Evolutionary conservation across 2,888 invertebrate genomes (phyloP).

Genomic region (Polymixis lichenea): DNA sequence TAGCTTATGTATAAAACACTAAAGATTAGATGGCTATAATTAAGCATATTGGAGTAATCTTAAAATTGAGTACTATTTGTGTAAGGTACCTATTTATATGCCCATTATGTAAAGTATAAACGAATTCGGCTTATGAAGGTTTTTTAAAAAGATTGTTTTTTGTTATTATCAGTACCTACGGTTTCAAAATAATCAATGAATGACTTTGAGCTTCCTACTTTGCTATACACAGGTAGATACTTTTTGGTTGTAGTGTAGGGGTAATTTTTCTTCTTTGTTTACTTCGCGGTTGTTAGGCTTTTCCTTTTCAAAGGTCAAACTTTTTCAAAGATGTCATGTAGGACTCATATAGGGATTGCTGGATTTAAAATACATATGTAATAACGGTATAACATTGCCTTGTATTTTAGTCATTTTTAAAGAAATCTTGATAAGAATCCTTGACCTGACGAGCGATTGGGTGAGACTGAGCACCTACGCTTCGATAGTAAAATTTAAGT

Average conservation of each 20-base stretch:
- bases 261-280: slow-evolving; percentile 25
- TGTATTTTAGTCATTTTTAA: slow-evolving; percentile 15
- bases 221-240: neutral
- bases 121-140: neutral
- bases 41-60: neutral
- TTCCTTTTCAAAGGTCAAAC: neutral
- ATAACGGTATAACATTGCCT: slow-evolving; percentile 8
- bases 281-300: neutral
- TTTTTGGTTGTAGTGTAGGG: neutral
- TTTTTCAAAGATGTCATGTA: neutral
- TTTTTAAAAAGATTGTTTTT: neutral
- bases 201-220: slow-evolving; percentile 14
- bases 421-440: slow-evolving; percentile 37
- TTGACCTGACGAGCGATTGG: slow-evolving; percentile 40
- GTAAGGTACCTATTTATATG: neutral
- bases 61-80: neutral
- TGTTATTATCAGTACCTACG: slow-evolving; percentile 1
- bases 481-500: slow-evolving; percentile 26
- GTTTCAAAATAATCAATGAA: slow-evolving; percentile 16
- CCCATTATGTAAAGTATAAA: neutral
- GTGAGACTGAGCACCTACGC: slow-evolving; percentile 27
- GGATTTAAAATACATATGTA: neutral
- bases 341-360: neutral
- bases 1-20: neutral
- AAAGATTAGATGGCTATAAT: neutral